A percentile compares a stretch with the other conserved stretches of the same genome.
phyloP scores from a whole-genome alignment of 1,140 invertebrate species.

The Hesperophylax magnus region DNA sequence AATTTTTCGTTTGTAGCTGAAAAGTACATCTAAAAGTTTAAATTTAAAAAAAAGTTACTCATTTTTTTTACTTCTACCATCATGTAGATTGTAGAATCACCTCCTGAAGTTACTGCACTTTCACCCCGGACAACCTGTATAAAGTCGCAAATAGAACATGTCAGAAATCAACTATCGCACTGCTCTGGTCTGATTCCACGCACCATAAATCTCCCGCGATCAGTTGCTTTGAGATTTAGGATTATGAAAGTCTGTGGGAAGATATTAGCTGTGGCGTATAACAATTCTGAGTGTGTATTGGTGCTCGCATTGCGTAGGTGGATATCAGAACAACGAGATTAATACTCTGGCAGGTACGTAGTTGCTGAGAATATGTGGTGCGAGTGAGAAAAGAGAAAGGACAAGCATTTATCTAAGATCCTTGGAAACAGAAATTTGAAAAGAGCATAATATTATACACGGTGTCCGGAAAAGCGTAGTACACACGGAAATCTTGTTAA shows the following conservation, averaged over 20 bases:
- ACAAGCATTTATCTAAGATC: background rate
- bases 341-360: too few species aligned
- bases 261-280: background rate
- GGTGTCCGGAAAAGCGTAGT: too few species aligned
- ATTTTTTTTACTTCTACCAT: too few species aligned
- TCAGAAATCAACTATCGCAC: background rate
- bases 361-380: background rate
- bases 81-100: too few species aligned
- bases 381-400: slow-evolving; percentile 1
- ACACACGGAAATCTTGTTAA: too few species aligned
- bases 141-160: background rate
- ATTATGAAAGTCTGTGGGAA: slow-evolving; percentile 22
- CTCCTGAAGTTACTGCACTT: too few species aligned
- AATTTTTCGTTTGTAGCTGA: too few species aligned
- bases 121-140: too few species aligned
- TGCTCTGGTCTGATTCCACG: slow-evolving; percentile 7
- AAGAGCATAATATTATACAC: too few species aligned
- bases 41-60: too few species aligned
- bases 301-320: slow-evolving; percentile 4
- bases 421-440: too few species aligned
- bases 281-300: background rate
- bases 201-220: slow-evolving; percentile 17
- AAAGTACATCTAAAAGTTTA: too few species aligned
- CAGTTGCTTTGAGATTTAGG: background rate
- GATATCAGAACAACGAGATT: background rate